Evolutionary conservation across 2,888 invertebrate species (phyloP).

Genomic region (Brachyptera risi): DNA sequence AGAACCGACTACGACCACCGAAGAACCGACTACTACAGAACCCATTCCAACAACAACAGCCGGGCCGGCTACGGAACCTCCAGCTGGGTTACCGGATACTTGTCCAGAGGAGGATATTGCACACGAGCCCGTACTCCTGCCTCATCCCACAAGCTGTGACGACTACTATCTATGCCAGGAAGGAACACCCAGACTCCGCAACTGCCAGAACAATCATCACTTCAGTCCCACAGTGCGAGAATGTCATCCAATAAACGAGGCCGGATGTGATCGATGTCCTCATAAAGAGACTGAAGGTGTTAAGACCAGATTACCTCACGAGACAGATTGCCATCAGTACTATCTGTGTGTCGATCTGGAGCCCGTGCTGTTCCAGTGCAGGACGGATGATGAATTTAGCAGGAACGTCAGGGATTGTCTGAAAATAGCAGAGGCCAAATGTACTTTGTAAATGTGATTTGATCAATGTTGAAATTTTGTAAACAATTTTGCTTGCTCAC

Average conservation of each 20-base stretch:
- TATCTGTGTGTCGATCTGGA: neutral
- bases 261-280: neutral
- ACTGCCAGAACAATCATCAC: neutral
- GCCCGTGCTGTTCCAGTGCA: neutral
- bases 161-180: neutral
- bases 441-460: too few species aligned
- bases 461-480: too few species aligned
- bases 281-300: neutral
- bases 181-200: neutral
- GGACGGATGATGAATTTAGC: neutral
- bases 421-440: neutral
- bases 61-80: neutral
- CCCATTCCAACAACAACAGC: neutral
- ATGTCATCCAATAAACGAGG: neutral
- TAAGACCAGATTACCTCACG: neutral
- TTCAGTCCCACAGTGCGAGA: conserved; percentile 3
- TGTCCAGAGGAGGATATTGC: neutral
- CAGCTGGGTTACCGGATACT: neutral
- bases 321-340: neutral
- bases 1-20: neutral
- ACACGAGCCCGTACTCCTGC: neutral
- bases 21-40: neutral
- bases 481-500: too few species aligned
- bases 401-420: neutral
- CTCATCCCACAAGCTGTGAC: neutral